phyloP scores from a whole-genome alignment of 2,888 invertebrate species.

The Lepas anatifera region DNA sequence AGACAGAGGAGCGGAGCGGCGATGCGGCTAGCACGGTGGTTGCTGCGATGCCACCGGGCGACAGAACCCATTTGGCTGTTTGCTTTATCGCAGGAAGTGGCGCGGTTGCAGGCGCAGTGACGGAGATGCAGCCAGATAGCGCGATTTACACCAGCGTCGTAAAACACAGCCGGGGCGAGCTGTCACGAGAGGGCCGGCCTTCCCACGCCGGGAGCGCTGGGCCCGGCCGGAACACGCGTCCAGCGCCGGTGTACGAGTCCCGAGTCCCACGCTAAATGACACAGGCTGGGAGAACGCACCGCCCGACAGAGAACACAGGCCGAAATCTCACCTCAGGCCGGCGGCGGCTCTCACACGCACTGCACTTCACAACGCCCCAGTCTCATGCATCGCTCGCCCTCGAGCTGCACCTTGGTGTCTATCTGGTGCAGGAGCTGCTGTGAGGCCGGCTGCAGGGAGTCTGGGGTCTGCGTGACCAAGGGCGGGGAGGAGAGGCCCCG shows the following conservation, averaged over 20 bases:
- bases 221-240: too few species aligned
- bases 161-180: neutral
- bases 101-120: neutral
- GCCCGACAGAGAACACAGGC: too few species aligned
- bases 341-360: too few species aligned
- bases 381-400: too few species aligned
- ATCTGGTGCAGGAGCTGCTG: neutral
- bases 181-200: too few species aligned
- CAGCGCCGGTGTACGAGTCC: too few species aligned
- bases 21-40: neutral
- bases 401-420: neutral
- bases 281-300: too few species aligned
- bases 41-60: neutral
- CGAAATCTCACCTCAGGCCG: too few species aligned
- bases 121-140: neutral
- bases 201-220: too few species aligned
- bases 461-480: neutral
- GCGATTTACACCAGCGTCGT: neutral
- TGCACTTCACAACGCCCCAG: too few species aligned
- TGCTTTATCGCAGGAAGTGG: neutral
- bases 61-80: constrained; percentile 4
- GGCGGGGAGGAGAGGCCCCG: neutral
- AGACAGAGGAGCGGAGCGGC: too few species aligned
- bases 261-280: too few species aligned
- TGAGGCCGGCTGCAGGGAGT: neutral